Evolutionary conservation across 2,797 vertebrate genomes (phyloP), one percentile per base, ranked within the genome.

Genomic region (Muscicapa striata): DNA sequence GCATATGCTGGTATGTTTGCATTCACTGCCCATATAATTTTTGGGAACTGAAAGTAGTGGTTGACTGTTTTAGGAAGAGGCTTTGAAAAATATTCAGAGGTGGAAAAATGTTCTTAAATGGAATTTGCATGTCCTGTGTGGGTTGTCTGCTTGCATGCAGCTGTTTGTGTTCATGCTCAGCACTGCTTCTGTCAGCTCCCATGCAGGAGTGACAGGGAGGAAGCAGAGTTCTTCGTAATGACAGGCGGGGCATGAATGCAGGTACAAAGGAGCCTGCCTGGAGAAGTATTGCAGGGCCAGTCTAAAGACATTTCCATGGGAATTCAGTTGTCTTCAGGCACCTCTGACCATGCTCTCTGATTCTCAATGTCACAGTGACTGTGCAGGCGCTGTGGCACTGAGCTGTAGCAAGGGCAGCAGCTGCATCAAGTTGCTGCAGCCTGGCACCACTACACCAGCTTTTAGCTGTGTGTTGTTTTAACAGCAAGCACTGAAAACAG

Each of bases 341-440:
- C 30, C 40, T 7, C 43, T 38, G 38, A 32, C 43, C 7, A 1
- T 63, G 30, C 6, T 16, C 12, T 11, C 19, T 0, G 0, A 4
- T 30, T 45, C 13, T 29, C 18, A 8, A 6, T 75, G 59, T 36
- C 15, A 1, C 45, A 58, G 6, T 73, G 68, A 26, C 36, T 61
- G 30, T 26, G 67, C 57, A 67, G 45, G 27, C 22, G 6, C 54
- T 85, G 49, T 52, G 8, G 11, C 72, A 52, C 57, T 45, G 64
- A 74, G 27, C 68, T 89, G 57, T 46, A 66, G 66, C 52, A n/a
- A 46, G 49, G 57, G 58, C 62, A 84, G 62, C 51, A 64, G 40
- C 76, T 91, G 46, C 66, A 61, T 15, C 0, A 1, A 67, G 40
- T 68, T 93, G 43, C 51, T 90, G 80, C 79, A 92, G 48, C 49